These are phyloP conservation scores for Pammene fasciana DNA, from an alignment of 2,888 invertebrate genomes.

Conservation along the genomic window DNA sequence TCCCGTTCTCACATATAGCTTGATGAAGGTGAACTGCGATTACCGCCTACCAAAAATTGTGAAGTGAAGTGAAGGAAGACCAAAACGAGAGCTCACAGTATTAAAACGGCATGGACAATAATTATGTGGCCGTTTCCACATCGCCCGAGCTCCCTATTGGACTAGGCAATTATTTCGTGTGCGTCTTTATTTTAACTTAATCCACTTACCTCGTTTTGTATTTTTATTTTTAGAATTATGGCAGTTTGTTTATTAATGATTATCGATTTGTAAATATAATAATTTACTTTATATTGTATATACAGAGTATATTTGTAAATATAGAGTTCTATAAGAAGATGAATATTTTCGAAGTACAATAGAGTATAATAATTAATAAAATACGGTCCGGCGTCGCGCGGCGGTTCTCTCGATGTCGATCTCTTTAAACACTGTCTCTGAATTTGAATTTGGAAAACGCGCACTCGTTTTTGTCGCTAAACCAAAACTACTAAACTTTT, in stretches of 20 bases:
- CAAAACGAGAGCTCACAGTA: constrained; percentile 10
- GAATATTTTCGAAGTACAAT: constrained; percentile 33
- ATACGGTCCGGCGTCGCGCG: constrained; percentile 21
- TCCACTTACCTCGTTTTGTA: constrained; percentile 16
- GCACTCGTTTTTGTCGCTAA: neutral
- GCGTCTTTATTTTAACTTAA: constrained; percentile 5
- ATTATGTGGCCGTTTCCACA: constrained; percentile 18
- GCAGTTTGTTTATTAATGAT: constrained; percentile 7
- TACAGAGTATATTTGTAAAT: constrained; percentile 42
- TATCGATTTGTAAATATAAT: constrained; percentile 29
- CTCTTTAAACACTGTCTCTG: constrained; percentile 12
- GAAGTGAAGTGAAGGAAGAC: constrained; percentile 13
- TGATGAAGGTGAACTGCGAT: neutral
- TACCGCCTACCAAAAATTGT: constrained; percentile 20
- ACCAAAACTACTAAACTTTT: neutral
- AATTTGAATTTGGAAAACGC: constrained; percentile 14
- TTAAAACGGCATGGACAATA: neutral
- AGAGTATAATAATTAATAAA: neutral
- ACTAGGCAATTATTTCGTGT: constrained; percentile 23
- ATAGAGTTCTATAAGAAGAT: constrained; percentile 39
- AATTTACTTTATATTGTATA: constrained; percentile 40
- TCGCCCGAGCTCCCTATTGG: constrained; percentile 24
- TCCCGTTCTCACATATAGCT: constrained; percentile 5
- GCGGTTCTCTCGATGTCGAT: constrained; percentile 17
- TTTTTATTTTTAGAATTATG: constrained; percentile 15